Evolutionary conservation across 1,140 invertebrate species (phyloP).

Genomic region (Globodera ellingtonae): DNA sequence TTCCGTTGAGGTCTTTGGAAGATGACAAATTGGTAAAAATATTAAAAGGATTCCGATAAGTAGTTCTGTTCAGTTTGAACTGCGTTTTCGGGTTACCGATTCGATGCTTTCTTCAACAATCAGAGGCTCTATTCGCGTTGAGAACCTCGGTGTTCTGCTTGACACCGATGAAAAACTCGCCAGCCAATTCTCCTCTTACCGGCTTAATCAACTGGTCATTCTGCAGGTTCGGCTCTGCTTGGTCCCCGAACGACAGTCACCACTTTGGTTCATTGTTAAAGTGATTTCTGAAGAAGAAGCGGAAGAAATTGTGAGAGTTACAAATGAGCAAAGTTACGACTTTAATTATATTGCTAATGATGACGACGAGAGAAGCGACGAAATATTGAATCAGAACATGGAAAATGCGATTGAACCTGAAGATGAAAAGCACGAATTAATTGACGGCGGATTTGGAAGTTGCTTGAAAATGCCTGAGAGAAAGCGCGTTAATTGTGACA

Average conservation of each 20-base stretch:
- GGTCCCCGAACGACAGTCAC: constrained; percentile 4
- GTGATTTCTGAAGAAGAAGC: neutral
- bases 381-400: neutral
- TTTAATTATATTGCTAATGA: neutral
- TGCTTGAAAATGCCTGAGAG: neutral
- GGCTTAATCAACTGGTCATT: neutral
- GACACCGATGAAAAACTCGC: constrained; percentile 3
- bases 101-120: neutral
- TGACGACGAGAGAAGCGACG: neutral
- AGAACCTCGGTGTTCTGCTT: neutral
- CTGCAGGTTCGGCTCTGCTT: neutral
- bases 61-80: constrained; percentile 3
- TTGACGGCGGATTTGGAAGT: neutral
- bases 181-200: neutral
- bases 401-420: neutral
- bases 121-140: neutral
- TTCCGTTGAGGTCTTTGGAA: neutral
- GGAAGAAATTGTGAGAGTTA: neutral
- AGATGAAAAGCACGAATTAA: neutral
- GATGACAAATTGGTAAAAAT: constrained; percentile 1
- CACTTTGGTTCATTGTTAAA: constrained; percentile 2
- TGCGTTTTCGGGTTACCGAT: neutral
- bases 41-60: neutral
- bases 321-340: neutral
- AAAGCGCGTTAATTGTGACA: neutral